Conservation (phyloP, 2,888 invertebrate species). For the Eumerus sabulonum region DNA sequence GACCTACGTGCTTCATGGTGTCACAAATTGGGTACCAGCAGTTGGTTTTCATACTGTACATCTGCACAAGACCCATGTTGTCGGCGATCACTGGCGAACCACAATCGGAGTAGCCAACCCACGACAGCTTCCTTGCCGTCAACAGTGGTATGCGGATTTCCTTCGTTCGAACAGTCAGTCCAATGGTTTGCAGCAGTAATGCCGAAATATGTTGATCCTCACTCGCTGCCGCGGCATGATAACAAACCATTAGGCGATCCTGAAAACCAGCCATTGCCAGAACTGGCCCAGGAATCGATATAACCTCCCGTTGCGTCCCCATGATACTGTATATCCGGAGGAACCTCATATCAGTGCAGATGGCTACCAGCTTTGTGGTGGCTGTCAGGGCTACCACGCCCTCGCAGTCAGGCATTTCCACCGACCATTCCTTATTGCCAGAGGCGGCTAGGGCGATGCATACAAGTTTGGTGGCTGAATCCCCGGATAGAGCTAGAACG, state of each 20-base stretch:
- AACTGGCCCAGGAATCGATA: constrained; percentile 86
- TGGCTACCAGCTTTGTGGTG: constrained; percentile 87
- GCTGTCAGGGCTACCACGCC: constrained; percentile 85
- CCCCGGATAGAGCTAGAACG: constrained; percentile 89
- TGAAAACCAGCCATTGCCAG: constrained; percentile 84
- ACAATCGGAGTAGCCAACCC: constrained; percentile 90
- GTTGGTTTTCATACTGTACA: constrained; percentile 85
- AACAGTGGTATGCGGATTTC: constrained; percentile 84
- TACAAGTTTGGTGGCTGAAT: constrained; percentile 84
- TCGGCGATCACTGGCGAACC: constrained; percentile 90
- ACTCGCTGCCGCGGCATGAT: constrained; percentile 82
- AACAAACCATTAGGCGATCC: constrained; percentile 83
- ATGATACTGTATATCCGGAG: constrained; percentile 91
- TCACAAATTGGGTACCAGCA: constrained; percentile 92
- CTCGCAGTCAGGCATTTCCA: constrained; percentile 88
- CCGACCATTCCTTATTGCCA: constrained; percentile 92
- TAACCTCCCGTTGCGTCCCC: constrained; percentile 90
- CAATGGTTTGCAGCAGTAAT: constrained; percentile 80
- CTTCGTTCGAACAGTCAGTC: constrained; percentile 79
- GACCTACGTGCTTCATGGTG: constrained; percentile 84
- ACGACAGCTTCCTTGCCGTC: constrained; percentile 83
- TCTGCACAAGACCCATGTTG: constrained; percentile 86
- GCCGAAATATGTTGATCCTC: constrained; percentile 81
- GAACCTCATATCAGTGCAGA: constrained; percentile 86
- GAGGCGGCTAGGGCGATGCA: constrained; percentile 86